Percentiles rank a stretch among this genome's conserved stretches.
These are phyloP conservation scores for Reticulitermes lucifugus DNA, from an alignment of 2,888 invertebrate genomes.

Conservation along the genomic window DNA sequence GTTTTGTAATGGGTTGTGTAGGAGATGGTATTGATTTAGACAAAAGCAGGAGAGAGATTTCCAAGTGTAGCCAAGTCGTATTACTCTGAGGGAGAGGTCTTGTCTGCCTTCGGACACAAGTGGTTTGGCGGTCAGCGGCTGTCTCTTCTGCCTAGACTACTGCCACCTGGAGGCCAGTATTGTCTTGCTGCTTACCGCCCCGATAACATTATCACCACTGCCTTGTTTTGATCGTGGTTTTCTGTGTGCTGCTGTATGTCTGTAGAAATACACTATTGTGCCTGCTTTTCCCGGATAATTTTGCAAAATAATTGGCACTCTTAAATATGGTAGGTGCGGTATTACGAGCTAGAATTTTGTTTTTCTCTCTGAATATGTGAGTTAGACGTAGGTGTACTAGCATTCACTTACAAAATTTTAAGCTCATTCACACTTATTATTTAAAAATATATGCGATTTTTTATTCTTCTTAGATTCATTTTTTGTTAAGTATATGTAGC, in stretches of 20 bases:
- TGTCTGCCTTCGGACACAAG: constrained; percentile 21
- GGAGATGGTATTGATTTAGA: constrained; percentile 35
- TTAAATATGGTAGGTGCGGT: no score
- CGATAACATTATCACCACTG: not conserved
- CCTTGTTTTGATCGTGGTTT: not conserved
- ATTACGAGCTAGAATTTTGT: no score
- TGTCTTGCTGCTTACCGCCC: not conserved
- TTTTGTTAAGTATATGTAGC: no score
- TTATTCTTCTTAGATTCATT: no score
- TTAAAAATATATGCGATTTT: no score
- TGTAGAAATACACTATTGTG: no score
- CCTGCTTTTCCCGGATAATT: no score
- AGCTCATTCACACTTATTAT: no score
- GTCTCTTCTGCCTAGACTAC: not conserved
- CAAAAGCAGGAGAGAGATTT: constrained; percentile 33
- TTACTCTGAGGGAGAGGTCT: not conserved
- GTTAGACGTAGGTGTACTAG: no score
- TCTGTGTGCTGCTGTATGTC: not conserved
- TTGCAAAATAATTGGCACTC: no score
- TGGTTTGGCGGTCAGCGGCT: constrained; percentile 13
- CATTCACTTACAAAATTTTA: no score
- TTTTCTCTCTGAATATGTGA: no score
- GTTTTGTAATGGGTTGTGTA: constrained; percentile 29
- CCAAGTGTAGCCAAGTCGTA: constrained; percentile 30
- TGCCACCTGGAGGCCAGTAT: not conserved